Percentiles rank a stretch among this genome's conserved stretches.
Evolutionary conservation across 2,797 vertebrate species (phyloP).

Genomic region (Eospalax fontanierii): DNA sequence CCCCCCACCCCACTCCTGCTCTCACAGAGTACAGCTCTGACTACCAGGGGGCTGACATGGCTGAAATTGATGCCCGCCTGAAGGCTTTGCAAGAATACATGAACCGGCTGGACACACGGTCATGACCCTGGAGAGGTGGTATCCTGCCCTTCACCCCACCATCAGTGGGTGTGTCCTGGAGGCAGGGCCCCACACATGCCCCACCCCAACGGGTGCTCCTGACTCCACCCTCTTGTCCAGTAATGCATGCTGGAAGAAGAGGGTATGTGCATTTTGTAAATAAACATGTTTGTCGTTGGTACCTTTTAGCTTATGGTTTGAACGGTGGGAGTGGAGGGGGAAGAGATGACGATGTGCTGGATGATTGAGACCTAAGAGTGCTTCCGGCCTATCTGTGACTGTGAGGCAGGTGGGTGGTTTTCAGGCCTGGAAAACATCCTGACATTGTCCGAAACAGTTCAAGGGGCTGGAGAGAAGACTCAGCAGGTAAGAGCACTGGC

Average conservation of each 20-base stretch:
- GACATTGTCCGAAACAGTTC: no score
- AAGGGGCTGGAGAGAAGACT: no score
- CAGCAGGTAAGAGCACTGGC: no score
- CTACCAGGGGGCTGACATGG: constrained; percentile 92
- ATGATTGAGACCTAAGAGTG: neutral
- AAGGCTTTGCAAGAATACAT: constrained; percentile 96
- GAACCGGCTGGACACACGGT: constrained; percentile 93
- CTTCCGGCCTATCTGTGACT: neutral
- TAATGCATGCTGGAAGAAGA: constrained; percentile 26
- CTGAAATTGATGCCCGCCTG: constrained; percentile 95
- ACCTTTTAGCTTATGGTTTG: constrained; percentile 43
- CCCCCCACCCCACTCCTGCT: neutral
- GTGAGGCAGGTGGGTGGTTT: neutral
- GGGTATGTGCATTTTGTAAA: constrained; percentile 79
- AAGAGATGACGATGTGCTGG: neutral
- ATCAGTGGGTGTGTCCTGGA: neutral
- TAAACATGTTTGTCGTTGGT: constrained; percentile 74
- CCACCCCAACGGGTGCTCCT: neutral
- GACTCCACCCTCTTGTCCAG: neutral
- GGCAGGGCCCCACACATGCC: neutral
- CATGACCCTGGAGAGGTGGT: constrained; percentile 79
- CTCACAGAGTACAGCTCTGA: constrained; percentile 91
- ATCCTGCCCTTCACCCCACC: neutral
- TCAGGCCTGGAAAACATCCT: no score
- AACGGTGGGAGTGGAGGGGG: neutral